Conservation (phyloP, 2,113 vertebrate species). For the Cathartes aura region DNA sequence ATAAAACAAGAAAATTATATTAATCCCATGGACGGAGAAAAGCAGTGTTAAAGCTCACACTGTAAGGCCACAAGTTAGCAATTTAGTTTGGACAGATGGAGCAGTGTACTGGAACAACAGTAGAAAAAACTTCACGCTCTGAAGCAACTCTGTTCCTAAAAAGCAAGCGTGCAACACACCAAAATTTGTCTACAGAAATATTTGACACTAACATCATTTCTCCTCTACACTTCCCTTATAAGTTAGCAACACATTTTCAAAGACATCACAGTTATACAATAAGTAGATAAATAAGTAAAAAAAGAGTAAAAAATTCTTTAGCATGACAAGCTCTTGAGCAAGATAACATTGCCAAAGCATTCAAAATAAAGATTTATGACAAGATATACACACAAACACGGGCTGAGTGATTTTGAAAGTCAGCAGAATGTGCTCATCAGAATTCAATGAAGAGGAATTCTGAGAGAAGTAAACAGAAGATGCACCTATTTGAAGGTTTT, state of each 20-base stretch:
- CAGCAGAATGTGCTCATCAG: neutral
- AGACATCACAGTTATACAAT: neutral
- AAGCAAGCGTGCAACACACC: neutral
- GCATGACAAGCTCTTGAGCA: neutral
- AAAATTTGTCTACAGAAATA: neutral
- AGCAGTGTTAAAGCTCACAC: neutral
- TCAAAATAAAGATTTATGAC: neutral
- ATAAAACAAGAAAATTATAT: neutral
- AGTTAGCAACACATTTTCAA: neutral
- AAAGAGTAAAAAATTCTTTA: neutral
- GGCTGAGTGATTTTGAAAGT: neutral
- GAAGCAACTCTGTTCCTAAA: neutral
- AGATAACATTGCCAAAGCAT: neutral
- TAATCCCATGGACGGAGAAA: neutral
- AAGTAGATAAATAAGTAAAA: neutral
- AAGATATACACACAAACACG: neutral
- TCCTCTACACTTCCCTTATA: neutral
- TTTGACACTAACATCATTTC: neutral
- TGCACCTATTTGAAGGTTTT: neutral
- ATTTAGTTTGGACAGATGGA: neutral
- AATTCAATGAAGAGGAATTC: neutral
- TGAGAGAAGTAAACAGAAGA: neutral
- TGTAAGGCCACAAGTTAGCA: neutral
- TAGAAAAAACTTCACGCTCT: neutral
- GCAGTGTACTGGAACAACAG: neutral